Base-by-base conservation (phyloP, 2,113 vertebrate genomes). In the Plecotus auritus region DNA sequence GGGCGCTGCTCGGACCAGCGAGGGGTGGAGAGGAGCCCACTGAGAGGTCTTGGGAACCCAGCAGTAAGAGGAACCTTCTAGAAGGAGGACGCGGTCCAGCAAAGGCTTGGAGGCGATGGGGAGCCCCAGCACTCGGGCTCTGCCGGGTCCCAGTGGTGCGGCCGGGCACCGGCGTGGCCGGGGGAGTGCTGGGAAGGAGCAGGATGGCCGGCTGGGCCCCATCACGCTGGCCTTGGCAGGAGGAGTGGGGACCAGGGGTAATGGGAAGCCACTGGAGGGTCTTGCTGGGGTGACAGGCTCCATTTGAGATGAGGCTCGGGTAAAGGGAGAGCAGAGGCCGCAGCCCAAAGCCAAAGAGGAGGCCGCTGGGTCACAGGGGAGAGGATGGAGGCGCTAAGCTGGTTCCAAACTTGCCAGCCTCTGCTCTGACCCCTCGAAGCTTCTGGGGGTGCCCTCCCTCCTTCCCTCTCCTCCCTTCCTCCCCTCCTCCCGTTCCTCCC, bases 351-450 rank as follows among this genome's bases (percentile, higher is more conserved):
- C 51, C 42, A 16, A 6, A 23, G 28, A 32, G 26, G 84, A 10
- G 45, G 76, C 0, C 0, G 2, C 35, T 0, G 14, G 80, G 37
- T 8, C 45, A 1, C 0, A 1, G 77, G 9, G 13, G 23, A 6
- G 26, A 13, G n/a, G 22, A 2, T 0, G 4, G 56, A 77, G 56
- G 40, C 1, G 0, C 18, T 2, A 0, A 1, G 10, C 8, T 0
- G 59, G 40, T 40, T 17, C 26, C 2, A 9, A 28, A 1, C 37
- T 4, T 2, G 23, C 10, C 5, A 5, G 10, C 30, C 69, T 30
- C 45, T 18, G 45, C 37, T 20, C 32, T 7, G 51, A 35, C 69
- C 1, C 10, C 11, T 10, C 3, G 2, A 2, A 5, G 66, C 70
- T 45, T 26, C 70, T 10, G 7, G 20, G 7, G 5, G 18, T 26